Conservation (phyloP, 1,140 invertebrate species). For the Euwallacea fornicatus region DNA sequence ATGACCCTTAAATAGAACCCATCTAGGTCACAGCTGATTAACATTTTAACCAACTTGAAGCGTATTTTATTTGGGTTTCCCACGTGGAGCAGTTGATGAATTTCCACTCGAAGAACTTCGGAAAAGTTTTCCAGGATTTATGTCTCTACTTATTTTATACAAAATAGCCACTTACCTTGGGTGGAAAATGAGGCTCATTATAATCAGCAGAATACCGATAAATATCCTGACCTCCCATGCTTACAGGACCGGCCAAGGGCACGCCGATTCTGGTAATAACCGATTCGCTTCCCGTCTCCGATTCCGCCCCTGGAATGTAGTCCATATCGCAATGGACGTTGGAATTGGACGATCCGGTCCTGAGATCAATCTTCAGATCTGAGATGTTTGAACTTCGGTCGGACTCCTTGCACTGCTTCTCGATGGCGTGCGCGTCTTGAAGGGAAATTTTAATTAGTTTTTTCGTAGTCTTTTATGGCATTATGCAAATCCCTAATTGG, state of each 20-base stretch:
- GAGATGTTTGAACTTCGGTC: constrained; percentile 88
- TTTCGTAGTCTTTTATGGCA: not conserved
- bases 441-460: constrained; percentile 2
- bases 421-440: constrained; percentile 59
- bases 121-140: too few relatives aligned
- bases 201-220: constrained; percentile 88
- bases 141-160: too few relatives aligned
- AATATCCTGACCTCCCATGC: constrained; percentile 65
- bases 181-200: constrained; percentile 77
- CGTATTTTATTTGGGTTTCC: too few relatives aligned
- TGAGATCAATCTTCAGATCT: constrained; percentile 84
- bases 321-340: constrained; percentile 68
- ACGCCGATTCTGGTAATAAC: constrained; percentile 58
- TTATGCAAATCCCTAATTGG: not conserved
- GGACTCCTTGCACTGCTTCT: constrained; percentile 82
- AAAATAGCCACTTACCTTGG: constrained; percentile 56
- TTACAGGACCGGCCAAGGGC: constrained; percentile 75
- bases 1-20: too few relatives aligned
- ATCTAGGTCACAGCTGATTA: too few relatives aligned
- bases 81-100: too few relatives aligned
- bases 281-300: constrained; percentile 53
- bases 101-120: too few relatives aligned
- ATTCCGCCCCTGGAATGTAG: constrained; percentile 55
- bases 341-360: constrained; percentile 79
- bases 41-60: too few relatives aligned